Conservation (phyloP, 2,797 vertebrate species). For the Bradypus variegatus region DNA sequence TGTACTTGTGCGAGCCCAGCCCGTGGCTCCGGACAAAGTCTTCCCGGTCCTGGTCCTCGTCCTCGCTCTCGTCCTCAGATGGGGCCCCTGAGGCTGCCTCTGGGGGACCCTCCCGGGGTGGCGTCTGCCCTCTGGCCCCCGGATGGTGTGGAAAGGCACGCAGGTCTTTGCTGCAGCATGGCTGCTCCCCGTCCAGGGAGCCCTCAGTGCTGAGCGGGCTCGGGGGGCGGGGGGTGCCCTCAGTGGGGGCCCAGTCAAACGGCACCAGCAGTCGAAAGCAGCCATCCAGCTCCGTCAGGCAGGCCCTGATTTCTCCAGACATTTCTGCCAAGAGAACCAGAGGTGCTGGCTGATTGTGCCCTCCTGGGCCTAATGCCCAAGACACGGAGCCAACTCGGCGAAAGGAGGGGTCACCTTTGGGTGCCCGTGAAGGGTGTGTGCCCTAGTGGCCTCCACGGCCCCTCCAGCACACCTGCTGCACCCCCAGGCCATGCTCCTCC, state of each 20-base stretch:
- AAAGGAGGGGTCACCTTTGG: no score
- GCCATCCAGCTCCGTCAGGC: conserved; percentile 86
- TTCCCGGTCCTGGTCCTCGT: conserved; percentile 62
- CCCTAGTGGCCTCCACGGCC: no score
- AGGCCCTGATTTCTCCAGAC: conserved; percentile 76
- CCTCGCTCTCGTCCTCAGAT: neutral
- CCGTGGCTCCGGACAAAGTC: conserved; percentile 85
- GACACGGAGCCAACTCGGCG: no score
- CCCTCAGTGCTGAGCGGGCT: rapidly evolving
- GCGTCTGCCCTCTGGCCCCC: neutral
- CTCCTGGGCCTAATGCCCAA: no score
- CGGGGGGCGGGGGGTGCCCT: neutral
- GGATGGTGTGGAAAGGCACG: neutral
- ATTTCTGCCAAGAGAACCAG: conserved; percentile 74
- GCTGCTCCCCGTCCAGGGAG: conserved; percentile 72
- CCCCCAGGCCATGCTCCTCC: no score
- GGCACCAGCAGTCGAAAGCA: conserved; percentile 85
- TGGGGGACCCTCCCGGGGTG: neutral
- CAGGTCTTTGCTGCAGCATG: conserved; percentile 87
- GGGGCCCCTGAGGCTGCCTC: neutral
- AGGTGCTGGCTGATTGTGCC: neutral
- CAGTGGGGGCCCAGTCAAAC: conserved; percentile 68
- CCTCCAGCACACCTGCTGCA: no score
- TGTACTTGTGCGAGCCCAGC: conserved; percentile 87
- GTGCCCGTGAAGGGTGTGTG: no score